Evolutionary conservation across 2,888 invertebrate genomes (phyloP).

Genomic region (Tanypteryx hageni): DNA sequence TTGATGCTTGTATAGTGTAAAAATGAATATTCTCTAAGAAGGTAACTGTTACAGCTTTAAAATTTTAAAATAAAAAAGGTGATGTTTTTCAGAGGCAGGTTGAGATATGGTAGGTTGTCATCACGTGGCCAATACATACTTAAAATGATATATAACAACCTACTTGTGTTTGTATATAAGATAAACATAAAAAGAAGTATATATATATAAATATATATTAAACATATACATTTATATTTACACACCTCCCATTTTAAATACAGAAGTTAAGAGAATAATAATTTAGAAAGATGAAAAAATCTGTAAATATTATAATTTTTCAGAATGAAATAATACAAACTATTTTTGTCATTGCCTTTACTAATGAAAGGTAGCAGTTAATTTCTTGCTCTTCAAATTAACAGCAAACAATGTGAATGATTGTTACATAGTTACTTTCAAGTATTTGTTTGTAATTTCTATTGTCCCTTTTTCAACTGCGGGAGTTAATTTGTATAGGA

Average conservation of each 20-base stretch:
- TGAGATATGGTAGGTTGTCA: background rate
- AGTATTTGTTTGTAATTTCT: background rate
- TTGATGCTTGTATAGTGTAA: background rate
- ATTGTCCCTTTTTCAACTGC: background rate
- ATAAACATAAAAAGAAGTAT: background rate
- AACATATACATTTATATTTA: background rate
- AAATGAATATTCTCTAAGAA: background rate
- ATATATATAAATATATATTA: background rate
- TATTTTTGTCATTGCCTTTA: slow-evolving; percentile 35
- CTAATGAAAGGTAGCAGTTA: background rate
- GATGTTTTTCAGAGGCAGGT: background rate
- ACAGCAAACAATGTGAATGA: background rate
- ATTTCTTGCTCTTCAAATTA: background rate
- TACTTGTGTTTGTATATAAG: slow-evolving; percentile 27
- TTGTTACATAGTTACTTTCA: background rate
- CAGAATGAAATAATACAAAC: background rate
- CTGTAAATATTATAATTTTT: slow-evolving; percentile 16
- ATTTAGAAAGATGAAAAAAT: background rate
- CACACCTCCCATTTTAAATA: background rate
- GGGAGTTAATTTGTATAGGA: background rate
- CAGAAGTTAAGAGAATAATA: background rate
- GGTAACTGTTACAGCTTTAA: slow-evolving; percentile 24
- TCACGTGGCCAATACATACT: slow-evolving; percentile 36
- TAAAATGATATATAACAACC: slow-evolving; percentile 16
- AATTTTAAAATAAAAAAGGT: background rate